Conservation (phyloP, 2,113 vertebrate species). For the Dipodomys stephensi region DNA sequence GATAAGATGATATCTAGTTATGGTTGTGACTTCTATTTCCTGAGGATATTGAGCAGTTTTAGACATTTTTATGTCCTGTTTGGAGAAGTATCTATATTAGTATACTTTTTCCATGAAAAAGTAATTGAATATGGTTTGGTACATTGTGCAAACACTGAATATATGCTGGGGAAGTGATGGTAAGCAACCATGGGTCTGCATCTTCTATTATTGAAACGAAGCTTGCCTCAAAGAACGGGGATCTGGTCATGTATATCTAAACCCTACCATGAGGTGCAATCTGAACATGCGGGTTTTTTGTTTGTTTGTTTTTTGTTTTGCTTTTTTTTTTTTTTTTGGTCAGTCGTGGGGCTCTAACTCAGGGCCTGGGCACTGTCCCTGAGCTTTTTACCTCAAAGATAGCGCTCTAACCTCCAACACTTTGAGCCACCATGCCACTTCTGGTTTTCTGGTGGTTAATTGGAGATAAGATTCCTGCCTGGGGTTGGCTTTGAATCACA, state of each 20-base stretch:
- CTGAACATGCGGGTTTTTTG: neutral
- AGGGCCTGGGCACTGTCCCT: too few species aligned
- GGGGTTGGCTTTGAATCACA: too few species aligned
- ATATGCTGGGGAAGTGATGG: neutral
- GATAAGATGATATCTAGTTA: neutral
- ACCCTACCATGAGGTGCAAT: neutral
- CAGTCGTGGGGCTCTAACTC: too few species aligned
- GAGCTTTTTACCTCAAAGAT: too few species aligned
- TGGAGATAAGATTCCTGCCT: too few species aligned
- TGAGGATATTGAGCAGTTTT: neutral
- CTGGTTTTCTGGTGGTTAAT: too few species aligned
- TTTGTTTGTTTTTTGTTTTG: too few species aligned
- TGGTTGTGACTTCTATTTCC: conserved; percentile 18
- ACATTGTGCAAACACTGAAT: neutral
- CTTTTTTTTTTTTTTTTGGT: too few species aligned
- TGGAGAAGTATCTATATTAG: neutral
- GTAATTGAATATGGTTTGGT: neutral
- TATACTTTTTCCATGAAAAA: conserved; percentile 7
- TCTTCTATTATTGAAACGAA: neutral
- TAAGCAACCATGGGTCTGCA: neutral
- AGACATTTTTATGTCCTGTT: neutral
- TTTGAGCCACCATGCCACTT: too few species aligned
- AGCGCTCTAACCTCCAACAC: too few species aligned
- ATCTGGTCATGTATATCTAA: neutral
- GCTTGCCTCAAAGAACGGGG: neutral